These are phyloP conservation scores for Scophthalmus maximus DNA, from an alignment of 2,113 vertebrate species.

Conservation along the genomic window DNA sequence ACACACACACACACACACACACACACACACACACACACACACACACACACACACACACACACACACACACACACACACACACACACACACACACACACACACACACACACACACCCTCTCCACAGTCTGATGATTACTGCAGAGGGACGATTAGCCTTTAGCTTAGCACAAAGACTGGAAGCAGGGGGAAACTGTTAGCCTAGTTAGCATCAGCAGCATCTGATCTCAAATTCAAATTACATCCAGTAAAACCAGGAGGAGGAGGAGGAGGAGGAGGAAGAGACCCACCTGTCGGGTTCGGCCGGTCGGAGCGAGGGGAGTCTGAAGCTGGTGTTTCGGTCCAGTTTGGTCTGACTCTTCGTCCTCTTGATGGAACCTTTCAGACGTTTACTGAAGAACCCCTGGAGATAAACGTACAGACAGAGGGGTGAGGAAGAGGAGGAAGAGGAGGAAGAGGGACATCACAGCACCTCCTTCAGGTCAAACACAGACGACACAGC, in stretches of 20 bases:
- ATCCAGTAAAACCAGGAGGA: too few species aligned
- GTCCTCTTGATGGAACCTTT: conserved; percentile 98
- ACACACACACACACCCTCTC: background rate
- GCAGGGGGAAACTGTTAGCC: background rate
- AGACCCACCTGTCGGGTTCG: conserved; percentile 89
- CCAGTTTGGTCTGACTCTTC: conserved; percentile 96
- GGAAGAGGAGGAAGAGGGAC: background rate
- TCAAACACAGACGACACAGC: background rate
- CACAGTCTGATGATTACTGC: too few species aligned
- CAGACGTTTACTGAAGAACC: conserved; percentile 96
- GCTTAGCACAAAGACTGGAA: conserved; percentile 4
- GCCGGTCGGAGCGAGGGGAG: conserved; percentile 87
- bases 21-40: too few species aligned
- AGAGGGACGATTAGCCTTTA: background rate
- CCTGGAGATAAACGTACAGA: conserved; percentile 73
- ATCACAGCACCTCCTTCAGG: background rate
- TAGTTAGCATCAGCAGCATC: too few species aligned
- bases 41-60: background rate
- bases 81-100: too few species aligned
- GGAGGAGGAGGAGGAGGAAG: background rate
- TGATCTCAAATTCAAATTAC: too few species aligned
- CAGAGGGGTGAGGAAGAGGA: background rate
- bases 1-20: background rate
- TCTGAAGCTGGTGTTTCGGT: conserved; percentile 93
- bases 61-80: too few species aligned